Conservation (phyloP, 1,140 invertebrate genomes). For the Pteromalus puparum region DNA sequence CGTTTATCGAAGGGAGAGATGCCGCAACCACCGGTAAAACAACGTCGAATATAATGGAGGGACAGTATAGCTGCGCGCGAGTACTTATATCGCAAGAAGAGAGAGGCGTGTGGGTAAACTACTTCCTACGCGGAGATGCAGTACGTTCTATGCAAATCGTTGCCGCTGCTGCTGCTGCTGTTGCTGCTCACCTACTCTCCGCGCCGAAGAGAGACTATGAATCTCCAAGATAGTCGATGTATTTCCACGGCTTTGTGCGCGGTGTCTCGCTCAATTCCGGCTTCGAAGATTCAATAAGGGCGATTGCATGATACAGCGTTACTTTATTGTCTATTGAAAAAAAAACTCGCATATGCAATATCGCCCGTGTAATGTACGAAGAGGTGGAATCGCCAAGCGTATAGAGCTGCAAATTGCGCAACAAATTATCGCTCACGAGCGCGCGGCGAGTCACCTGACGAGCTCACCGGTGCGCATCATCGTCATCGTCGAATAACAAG, state of each 20-base stretch:
- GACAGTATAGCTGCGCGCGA: neutral
- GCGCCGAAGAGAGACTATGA: neutral
- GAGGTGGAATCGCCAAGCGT: neutral
- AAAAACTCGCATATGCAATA: neutral
- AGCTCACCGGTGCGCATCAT: neutral
- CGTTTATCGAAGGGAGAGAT: neutral
- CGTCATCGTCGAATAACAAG: neutral
- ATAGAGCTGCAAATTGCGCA: conserved; percentile 55
- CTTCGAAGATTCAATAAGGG: neutral
- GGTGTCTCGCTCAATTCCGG: neutral
- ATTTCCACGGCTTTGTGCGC: neutral
- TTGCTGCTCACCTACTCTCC: neutral
- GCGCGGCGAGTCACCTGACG: conserved; percentile 58
- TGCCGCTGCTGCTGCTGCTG: neutral
- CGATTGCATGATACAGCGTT: neutral
- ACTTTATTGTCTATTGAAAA: neutral
- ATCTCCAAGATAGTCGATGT: neutral
- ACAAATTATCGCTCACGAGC: conserved; percentile 57
- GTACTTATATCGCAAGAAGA: neutral
- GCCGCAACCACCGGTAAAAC: neutral
- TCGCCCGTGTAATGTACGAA: neutral
- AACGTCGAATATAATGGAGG: neutral
- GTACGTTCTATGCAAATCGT: conserved; percentile 27
- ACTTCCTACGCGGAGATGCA: conserved; percentile 35
- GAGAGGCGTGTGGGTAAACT: conserved; percentile 19